These are phyloP conservation scores for Eristalis arbustorum DNA, from an alignment of 2,888 invertebrate species.

Conservation along the genomic window DNA sequence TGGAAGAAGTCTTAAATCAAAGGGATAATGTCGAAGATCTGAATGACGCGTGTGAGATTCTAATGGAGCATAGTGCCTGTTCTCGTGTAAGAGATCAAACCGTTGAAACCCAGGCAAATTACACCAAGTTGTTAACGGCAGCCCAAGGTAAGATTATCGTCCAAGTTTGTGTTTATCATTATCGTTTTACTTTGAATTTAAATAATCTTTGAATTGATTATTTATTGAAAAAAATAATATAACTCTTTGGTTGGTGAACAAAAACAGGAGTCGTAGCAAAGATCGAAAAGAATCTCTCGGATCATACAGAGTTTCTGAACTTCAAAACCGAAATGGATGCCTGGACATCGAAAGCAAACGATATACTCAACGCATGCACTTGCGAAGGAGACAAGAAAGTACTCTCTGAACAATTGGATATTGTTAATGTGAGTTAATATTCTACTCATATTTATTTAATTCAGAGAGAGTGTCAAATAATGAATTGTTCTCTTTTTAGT, in stretches of 20 bases:
- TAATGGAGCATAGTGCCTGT: conserved; percentile 93
- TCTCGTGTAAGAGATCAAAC: conserved; percentile 93
- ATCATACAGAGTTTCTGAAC: conserved; percentile 94
- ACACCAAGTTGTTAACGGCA: conserved; percentile 88
- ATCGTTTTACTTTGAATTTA: not conserved
- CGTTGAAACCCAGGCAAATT: conserved; percentile 90
- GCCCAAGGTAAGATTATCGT: conserved; percentile 83
- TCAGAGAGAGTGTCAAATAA: not conserved
- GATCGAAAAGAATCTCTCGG: conserved; percentile 93
- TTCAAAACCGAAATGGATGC: conserved; percentile 90
- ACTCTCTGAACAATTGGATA: conserved; percentile 90
- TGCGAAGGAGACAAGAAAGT: conserved; percentile 89
- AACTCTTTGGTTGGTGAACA: not conserved
- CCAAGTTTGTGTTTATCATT: not conserved
- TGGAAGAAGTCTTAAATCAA: conserved; percentile 88
- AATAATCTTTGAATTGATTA: not conserved
- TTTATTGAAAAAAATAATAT: not conserved
- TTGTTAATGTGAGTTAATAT: conserved; percentile 83
- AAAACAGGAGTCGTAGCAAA: conserved; percentile 85
- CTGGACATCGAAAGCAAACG: conserved; percentile 91
- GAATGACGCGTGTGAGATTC: conserved; percentile 91
- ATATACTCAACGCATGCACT: conserved; percentile 90
- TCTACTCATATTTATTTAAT: not conserved
- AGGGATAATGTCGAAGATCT: conserved; percentile 91
- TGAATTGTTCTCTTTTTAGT: conserved; percentile 71